Evolutionary conservation across 1,140 invertebrate species (phyloP).

Genomic region (Diorhabda carinulata): DNA sequence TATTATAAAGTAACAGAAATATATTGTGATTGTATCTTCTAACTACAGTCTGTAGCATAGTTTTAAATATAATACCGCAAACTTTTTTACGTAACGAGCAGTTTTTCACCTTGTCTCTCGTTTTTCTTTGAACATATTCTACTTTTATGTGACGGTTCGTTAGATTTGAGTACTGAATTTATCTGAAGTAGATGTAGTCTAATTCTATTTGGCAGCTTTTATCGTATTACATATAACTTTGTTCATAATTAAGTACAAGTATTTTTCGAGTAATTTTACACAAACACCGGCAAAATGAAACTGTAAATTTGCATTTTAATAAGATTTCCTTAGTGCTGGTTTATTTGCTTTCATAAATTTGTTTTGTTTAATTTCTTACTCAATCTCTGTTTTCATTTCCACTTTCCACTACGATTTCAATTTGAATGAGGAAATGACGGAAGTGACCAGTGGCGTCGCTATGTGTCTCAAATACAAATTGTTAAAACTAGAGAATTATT

Average conservation of each 20-base stretch:
- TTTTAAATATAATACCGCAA: no score
- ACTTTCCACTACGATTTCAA: constrained; percentile 4
- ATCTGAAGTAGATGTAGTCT: constrained; percentile 19
- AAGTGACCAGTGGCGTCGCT: background rate
- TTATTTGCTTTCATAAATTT: constrained; percentile 17
- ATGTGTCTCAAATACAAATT: no score
- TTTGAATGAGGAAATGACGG: constrained; percentile 12
- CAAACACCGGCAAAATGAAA: constrained; percentile 20
- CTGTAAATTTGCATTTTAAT: constrained; percentile 21
- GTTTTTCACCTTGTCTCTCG: background rate
- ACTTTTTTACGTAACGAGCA: no score
- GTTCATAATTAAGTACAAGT: constrained; percentile 32
- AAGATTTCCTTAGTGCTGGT: constrained; percentile 13
- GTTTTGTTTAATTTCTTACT: constrained; percentile 11
- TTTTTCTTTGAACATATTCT: constrained; percentile 2
- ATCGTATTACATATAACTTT: constrained; percentile 19
- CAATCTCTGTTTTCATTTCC: constrained; percentile 9
- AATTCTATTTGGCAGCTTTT: constrained; percentile 20
- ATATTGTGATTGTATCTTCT: no score
- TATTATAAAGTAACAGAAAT: no score
- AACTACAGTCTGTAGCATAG: no score
- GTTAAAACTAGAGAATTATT: no score
- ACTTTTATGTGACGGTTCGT: constrained; percentile 17
- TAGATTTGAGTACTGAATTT: constrained; percentile 20
- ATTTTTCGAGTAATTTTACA: constrained; percentile 27